phyloP scores from a whole-genome alignment of 2,888 invertebrate genomes.

The Acronicta aceris region DNA sequence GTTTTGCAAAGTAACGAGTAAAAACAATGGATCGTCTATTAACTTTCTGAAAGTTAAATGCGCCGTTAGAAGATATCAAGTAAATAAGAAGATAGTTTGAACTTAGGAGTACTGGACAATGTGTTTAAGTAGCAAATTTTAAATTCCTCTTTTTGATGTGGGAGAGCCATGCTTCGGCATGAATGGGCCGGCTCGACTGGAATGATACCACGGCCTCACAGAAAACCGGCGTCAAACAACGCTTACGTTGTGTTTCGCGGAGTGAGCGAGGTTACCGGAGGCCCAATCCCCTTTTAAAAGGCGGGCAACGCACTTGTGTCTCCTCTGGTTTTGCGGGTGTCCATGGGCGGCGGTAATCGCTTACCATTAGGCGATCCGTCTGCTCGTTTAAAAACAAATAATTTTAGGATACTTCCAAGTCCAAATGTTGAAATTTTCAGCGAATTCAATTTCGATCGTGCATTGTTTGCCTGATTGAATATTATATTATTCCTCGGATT shows the following conservation, averaged over 20 bases:
- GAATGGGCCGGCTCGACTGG: too few relatives aligned
- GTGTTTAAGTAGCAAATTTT: not conserved
- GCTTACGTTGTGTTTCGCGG: too few relatives aligned
- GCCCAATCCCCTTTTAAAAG: too few relatives aligned
- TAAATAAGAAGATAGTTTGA: not conserved
- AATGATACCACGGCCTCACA: too few relatives aligned
- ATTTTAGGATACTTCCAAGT: not conserved
- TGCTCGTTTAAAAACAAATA: too few relatives aligned
- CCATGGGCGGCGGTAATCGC: too few relatives aligned
- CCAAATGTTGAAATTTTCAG: not conserved
- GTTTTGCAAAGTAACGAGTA: conserved; percentile 24
- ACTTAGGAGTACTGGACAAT: not conserved
- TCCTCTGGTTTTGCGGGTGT: too few relatives aligned
- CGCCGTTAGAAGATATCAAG: conserved; percentile 1
- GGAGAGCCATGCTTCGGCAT: too few relatives aligned
- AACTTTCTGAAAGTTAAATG: conserved; percentile 16
- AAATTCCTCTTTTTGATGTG: not conserved
- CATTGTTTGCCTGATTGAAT: not conserved
- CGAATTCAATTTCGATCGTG: conserved; percentile 1
- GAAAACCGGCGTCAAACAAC: too few relatives aligned
- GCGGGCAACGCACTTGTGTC: too few relatives aligned
- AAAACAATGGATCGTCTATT: conserved; percentile 23
- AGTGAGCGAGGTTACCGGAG: too few relatives aligned
- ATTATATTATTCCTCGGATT: not conserved
- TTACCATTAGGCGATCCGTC: too few relatives aligned